Base-by-base conservation (phyloP, 2,888 invertebrate genomes). In the Galerucella pusilla region DNA sequence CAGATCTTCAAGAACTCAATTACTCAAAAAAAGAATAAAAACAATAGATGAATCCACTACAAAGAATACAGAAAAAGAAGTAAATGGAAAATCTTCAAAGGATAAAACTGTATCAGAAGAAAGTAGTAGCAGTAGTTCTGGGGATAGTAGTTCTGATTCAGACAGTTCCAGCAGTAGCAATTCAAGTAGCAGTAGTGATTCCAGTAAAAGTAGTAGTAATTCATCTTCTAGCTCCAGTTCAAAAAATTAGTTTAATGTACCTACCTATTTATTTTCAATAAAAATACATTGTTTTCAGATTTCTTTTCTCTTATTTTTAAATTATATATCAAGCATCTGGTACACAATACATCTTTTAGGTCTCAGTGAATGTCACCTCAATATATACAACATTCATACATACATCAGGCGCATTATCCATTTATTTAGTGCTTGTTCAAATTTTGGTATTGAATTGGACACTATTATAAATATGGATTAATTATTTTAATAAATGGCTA, bases 1-100 rank as follows among this genome's bases (percentile, higher is more conserved):
- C 81, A 91, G 97, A 74, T 92, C 93, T 6, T 96, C 97, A 0
- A 92, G 97, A 72, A 95, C 97, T 0, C 92, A 94, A 81, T 91
- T 94, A 76, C 88, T 97, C 78, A 94, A 93, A 83, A 96, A 92
- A 84, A 87, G 90, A 71, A 75, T 93, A 77, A 91, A 92, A 81
- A 83, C 88, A 49, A 88, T 74, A 57, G 80, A 80, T 66, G 88
- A 87, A 76, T 82, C 80, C 42, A 65, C 68, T 16, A 52, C 68
- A 35, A 74, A 61, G 49, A 54, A 61, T 63, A 49, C 57, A 5
- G 16, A 45, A 20, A 42, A 35, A 16, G 63, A 69, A 65, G 12
- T 28, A 20, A 42, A 42, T 4, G 61, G 59, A 52, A 66, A 42
- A 79, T 77, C 68, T 57, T 64, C 16, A 68, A 78, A 61, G 64